These are phyloP conservation scores for Ectropis grisescens DNA, from an alignment of 1,140 invertebrate genomes.

Conservation along the genomic window DNA sequence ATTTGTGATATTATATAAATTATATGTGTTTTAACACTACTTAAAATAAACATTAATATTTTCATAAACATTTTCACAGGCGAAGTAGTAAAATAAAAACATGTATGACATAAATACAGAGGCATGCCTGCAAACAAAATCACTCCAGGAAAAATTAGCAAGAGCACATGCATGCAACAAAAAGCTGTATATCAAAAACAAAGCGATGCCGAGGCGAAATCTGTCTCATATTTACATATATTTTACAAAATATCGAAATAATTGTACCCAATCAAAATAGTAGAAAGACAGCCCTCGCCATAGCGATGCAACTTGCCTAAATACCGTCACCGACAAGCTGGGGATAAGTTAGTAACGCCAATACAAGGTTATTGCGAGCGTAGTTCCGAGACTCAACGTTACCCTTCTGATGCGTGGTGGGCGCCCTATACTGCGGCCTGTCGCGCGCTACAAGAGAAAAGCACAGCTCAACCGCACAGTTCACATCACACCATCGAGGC, in stretches of 20 bases:
- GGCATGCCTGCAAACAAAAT: no score
- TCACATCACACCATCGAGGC: slow-evolving; percentile 29
- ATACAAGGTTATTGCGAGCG: slow-evolving; percentile 29
- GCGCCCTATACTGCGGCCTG: slow-evolving; percentile 50
- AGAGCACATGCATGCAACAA: no score
- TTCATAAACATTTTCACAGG: no score
- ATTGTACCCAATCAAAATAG: slow-evolving; percentile 4
- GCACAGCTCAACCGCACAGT: slow-evolving; percentile 51
- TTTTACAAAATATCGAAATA: slow-evolving; percentile 13
- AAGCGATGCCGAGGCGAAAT: slow-evolving; percentile 8
- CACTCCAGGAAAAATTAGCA: no score
- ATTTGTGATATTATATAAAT: no score
- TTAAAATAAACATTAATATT: no score
- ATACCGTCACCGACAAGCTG: slow-evolving; percentile 42
- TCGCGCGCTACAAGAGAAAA: slow-evolving; percentile 57
- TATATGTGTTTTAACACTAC: no score
- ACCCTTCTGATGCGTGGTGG: slow-evolving; percentile 60
- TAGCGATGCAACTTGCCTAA: slow-evolving; percentile 35
- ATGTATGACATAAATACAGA: no score
- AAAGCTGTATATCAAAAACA: no score
- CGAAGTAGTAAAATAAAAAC: no score
- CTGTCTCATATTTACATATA: slow-evolving; percentile 35
- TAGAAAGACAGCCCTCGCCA: slow-evolving; percentile 34
- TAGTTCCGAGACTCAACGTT: slow-evolving; percentile 43
- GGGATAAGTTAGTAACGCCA: slow-evolving; percentile 41